phyloP scores from a whole-genome alignment of 2,888 invertebrate species.

The Lasioglossum morio region DNA sequence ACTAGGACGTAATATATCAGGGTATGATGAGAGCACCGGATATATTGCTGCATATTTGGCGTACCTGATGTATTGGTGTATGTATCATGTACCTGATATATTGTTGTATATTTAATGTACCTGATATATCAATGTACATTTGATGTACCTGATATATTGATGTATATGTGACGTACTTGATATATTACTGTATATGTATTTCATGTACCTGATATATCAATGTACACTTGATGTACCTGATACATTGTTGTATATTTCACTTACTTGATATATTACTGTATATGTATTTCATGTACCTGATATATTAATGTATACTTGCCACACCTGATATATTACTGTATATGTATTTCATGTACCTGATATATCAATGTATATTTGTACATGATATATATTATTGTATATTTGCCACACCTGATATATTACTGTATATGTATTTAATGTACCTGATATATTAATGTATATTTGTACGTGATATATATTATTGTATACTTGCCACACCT shows the following conservation, averaged over 20 bases:
- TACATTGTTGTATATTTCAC: neutral
- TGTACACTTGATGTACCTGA: neutral
- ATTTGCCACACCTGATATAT: no score
- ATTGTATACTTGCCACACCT: no score
- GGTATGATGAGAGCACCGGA: neutral
- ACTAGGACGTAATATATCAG: neutral
- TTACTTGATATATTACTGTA: neutral
- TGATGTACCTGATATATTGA: neutral
- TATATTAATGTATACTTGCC: no score
- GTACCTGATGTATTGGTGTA: neutral
- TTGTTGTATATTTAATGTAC: neutral
- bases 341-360: no score
- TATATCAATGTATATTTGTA: no score
- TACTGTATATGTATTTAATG: no score
- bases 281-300: no score
- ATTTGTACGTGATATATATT: no score
- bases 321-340: no score
- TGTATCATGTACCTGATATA: neutral
- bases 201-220: neutral
- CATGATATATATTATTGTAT: no score
- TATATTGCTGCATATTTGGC: neutral
- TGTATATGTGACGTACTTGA: neutral
- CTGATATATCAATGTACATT: neutral
- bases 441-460: no score
- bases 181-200: neutral